phyloP scores from a whole-genome alignment of 2,888 invertebrate genomes.

The Nomada fabriciana region DNA sequence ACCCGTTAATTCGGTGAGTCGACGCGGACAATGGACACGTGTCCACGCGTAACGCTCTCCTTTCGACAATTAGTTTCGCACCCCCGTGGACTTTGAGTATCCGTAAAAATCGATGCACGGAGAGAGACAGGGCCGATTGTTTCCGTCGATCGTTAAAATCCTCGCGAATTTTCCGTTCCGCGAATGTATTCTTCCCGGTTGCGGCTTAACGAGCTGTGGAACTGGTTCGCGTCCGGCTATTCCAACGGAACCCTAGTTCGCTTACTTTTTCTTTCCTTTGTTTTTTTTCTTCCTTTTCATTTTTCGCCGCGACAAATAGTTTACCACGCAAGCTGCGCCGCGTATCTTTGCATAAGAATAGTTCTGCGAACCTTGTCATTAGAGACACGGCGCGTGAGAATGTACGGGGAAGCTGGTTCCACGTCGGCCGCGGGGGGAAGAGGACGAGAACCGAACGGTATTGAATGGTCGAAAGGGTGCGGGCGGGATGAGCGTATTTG shows the following conservation, averaged over 20 bases:
- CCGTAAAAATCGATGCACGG: conserved; percentile 23
- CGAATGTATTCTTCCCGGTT: conserved; percentile 27
- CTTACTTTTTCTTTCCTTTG: conserved; percentile 17
- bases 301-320: conserved; percentile 43
- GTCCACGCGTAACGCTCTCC: conserved; percentile 58
- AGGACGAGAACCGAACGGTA: neutral
- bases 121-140: conserved; percentile 47
- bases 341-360: conserved; percentile 75
- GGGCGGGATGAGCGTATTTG: neutral
- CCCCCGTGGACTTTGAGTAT: conserved; percentile 40
- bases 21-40: conserved; percentile 68
- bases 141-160: conserved; percentile 24
- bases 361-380: neutral
- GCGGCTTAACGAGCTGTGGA: conserved; percentile 68
- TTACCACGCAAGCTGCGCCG: conserved; percentile 45
- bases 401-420: neutral
- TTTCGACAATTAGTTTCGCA: conserved; percentile 58
- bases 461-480: neutral
- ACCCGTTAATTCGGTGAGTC: neutral
- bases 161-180: conserved; percentile 33
- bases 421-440: neutral
- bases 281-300: neutral
- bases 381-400: neutral
- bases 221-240: conserved; percentile 71
- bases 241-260: conserved; percentile 49